Base-by-base conservation (phyloP, 2,113 vertebrate species). In the Phalacrocorax pelagicus region DNA sequence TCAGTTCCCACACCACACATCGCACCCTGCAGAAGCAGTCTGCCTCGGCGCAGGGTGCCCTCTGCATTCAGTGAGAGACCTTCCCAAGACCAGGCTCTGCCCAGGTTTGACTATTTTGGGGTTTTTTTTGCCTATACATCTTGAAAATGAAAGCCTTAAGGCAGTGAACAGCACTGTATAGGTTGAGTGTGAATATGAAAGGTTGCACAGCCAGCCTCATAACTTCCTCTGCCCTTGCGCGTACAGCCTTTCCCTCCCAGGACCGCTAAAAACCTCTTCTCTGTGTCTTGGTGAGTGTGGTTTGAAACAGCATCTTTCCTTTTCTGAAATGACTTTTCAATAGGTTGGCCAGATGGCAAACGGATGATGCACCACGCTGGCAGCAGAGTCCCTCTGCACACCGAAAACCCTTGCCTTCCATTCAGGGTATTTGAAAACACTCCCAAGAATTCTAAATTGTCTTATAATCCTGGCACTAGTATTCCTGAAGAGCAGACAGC, bases 41-140 rank as follows among this genome's bases (percentile, higher is more conserved):
- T 36, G 52, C 22, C 36, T 21, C 0, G 0, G 24, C 0, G 0
- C 8, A 0, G 0, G 18, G 26, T 44, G 61, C 40, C 38, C 61
- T 83, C 70, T 44, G 61, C 52, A 1, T 21, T 22, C 81, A 26
- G 26, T 5, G 1, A 2, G 0, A 78, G 29, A 66, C 46, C 27
- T 59, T 52, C 58, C 38, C 4, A 0, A 63, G 29, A 46, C 5
- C 54, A 27, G n/a, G 10, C 5, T 46, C 81, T 84, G 66, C 32
- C 63, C 4, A 0, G 9, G 8, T 21, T 34, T 8, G 13, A 8
- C 38, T 38, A 38, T 11, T 8, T 4, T 34, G 44, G 80, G 80
- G 61, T 81, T 3, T 30, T 59, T 80, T 61, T 72, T 54, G 42
- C 49, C 62, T 59, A 3, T 30, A 51, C 15, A 10, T 52, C 52